Evolutionary conservation across 2,888 invertebrate species (phyloP).

Genomic region (Melanophora roralis): DNA sequence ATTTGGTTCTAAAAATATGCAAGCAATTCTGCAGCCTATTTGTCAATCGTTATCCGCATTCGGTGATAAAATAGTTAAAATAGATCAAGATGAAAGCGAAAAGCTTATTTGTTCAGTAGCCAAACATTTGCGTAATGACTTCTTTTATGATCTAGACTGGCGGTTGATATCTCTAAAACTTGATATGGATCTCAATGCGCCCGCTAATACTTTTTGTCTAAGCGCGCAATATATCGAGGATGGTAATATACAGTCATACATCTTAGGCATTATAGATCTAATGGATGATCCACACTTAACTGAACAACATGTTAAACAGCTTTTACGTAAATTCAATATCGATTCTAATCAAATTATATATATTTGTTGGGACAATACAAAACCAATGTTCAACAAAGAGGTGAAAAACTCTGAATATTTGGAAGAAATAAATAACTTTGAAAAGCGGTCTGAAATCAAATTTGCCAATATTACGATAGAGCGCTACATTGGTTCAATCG

Average conservation of each 20-base stretch:
- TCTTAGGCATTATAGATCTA: constrained; percentile 33
- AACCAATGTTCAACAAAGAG: not conserved
- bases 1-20: constrained; percentile 42
- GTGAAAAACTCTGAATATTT: constrained; percentile 36
- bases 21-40: constrained; percentile 15
- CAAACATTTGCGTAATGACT: not conserved
- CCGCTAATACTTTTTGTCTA: not conserved
- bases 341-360: constrained; percentile 36
- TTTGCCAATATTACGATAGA: constrained; percentile 19
- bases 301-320: constrained; percentile 7
- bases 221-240: constrained; percentile 28
- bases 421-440: constrained; percentile 9
- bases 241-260: constrained; percentile 1
- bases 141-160: constrained; percentile 28
- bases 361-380: constrained; percentile 35
- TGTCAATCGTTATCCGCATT: constrained; percentile 21
- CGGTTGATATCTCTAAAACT: constrained; percentile 46
- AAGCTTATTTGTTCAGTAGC: constrained; percentile 1
- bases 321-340: constrained; percentile 45
- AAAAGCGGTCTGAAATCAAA: not conserved
- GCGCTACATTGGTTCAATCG: constrained; percentile 31
- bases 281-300: not conserved
- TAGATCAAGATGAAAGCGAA: constrained; percentile 5
- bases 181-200: constrained; percentile 16
- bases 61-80: not conserved